Percentiles rank a stretch among this genome's conserved stretches.
phyloP scores from a whole-genome alignment of 2,888 invertebrate genomes.

The Seira musarum region DNA sequence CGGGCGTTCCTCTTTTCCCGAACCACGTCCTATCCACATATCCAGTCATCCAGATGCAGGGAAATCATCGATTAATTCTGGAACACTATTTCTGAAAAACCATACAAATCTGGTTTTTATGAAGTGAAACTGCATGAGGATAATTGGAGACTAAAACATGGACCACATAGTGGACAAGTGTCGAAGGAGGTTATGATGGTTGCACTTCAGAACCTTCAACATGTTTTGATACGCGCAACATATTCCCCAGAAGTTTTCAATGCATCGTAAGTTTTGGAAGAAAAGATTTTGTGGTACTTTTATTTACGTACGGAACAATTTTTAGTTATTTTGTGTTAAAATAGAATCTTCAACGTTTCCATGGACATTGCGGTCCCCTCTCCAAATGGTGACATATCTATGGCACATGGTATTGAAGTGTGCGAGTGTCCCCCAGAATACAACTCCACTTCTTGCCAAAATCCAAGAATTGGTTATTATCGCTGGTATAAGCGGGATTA shows the following conservation, averaged over 20 bases:
- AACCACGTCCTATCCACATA: slow-evolving; percentile 77
- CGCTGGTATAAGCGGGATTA: slow-evolving; percentile 78
- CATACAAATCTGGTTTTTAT: slow-evolving; percentile 72
- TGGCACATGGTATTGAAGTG: slow-evolving; percentile 86
- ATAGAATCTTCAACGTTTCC: slow-evolving; percentile 82
- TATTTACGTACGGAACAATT: background rate
- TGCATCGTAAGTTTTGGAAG: slow-evolving; percentile 70
- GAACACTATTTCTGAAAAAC: slow-evolving; percentile 78
- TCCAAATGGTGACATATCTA: slow-evolving; percentile 62
- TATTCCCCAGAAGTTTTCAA: slow-evolving; percentile 75
- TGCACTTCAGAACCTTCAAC: slow-evolving; percentile 89
- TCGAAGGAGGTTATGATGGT: slow-evolving; percentile 89
- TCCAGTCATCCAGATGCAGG: slow-evolving; percentile 89
- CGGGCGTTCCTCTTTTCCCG: slow-evolving; percentile 76
- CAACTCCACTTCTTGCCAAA: slow-evolving; percentile 91
- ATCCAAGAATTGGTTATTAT: slow-evolving; percentile 87
- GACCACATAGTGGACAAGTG: slow-evolving; percentile 75
- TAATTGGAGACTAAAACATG: slow-evolving; percentile 81
- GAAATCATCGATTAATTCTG: slow-evolving; percentile 81
- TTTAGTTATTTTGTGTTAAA: background rate
- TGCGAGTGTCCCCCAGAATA: slow-evolving; percentile 89
- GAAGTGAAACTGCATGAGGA: slow-evolving; percentile 81
- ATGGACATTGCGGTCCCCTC: slow-evolving; percentile 84
- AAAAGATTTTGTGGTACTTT: slow-evolving; percentile 14
- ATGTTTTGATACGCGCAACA: slow-evolving; percentile 84